phyloP scores from a whole-genome alignment of 2,888 invertebrate genomes.

The Argyresthia albistria region DNA sequence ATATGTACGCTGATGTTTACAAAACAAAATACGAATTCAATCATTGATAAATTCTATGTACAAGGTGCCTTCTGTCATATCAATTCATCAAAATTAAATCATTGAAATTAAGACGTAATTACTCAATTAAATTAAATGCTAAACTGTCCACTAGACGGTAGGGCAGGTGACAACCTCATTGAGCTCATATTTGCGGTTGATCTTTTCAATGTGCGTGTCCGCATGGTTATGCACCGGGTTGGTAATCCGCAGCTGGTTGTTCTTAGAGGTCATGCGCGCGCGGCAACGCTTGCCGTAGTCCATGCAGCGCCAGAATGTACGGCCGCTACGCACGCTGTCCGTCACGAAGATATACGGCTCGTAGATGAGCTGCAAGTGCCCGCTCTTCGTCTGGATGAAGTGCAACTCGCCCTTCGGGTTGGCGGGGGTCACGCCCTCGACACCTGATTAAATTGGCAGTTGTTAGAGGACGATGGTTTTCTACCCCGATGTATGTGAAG shows the following conservation, averaged over 20 bases:
- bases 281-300: slow-evolving; percentile 62
- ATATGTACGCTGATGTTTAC: too few species aligned
- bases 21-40: too few species aligned
- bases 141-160: slow-evolving; percentile 26
- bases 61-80: too few species aligned
- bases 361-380: slow-evolving; percentile 58
- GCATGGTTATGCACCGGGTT: slow-evolving; percentile 58
- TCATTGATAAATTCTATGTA: too few species aligned
- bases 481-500: too few species aligned
- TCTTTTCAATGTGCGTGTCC: slow-evolving; percentile 56
- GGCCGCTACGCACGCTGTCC: slow-evolving; percentile 61
- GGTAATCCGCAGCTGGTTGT: slow-evolving; percentile 55
- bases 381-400: slow-evolving; percentile 65
- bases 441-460: slow-evolving; percentile 24
- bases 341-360: slow-evolving; percentile 66
- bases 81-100: too few species aligned
- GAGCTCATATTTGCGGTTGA: slow-evolving; percentile 50
- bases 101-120: too few species aligned
- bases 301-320: slow-evolving; percentile 67
- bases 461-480: background rate
- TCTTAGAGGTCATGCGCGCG: slow-evolving; percentile 63
- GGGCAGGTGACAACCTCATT: slow-evolving; percentile 64
- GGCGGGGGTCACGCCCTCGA: slow-evolving; percentile 36
- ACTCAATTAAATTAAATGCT: too few species aligned
- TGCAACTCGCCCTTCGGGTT: slow-evolving; percentile 51